Conservation (phyloP, 35 echinoderm and acorn worm genomes). For the Lytechinus pictus region DNA sequence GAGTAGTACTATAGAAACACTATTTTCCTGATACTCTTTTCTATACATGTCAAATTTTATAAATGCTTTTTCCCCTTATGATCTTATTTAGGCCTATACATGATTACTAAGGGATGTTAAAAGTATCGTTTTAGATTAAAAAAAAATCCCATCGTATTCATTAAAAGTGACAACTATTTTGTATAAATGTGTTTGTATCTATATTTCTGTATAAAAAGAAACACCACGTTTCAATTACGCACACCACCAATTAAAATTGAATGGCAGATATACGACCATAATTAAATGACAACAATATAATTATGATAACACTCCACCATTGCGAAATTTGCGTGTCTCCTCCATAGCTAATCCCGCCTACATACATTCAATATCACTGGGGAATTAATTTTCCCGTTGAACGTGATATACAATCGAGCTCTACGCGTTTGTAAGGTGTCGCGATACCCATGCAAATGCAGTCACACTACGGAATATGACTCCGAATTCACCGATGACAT, state of each 20-base stretch:
- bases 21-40: too few relatives aligned
- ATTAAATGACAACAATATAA: not conserved
- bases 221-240: not conserved
- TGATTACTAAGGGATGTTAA: too few relatives aligned
- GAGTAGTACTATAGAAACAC: too few relatives aligned
- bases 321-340: not conserved
- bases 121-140: too few relatives aligned
- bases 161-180: too few relatives aligned
- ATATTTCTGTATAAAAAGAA: not conserved
- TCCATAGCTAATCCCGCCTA: not conserved
- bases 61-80: too few relatives aligned
- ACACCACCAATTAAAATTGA: not conserved
- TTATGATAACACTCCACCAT: not conserved
- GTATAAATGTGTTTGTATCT: not conserved
- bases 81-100: too few relatives aligned
- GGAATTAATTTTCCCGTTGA: not conserved
- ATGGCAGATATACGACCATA: not conserved
- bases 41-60: too few relatives aligned
- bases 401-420: not conserved
- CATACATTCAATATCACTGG: not conserved
- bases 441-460: not conserved
- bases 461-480: not conserved
- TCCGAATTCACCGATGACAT: too few relatives aligned
- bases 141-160: too few relatives aligned
- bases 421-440: not conserved